Evolutionary conservation across 2,888 invertebrate species (phyloP), one percentile per base, ranked within the genome.

Genomic region (Lordiphosa andalusiaca): DNA sequence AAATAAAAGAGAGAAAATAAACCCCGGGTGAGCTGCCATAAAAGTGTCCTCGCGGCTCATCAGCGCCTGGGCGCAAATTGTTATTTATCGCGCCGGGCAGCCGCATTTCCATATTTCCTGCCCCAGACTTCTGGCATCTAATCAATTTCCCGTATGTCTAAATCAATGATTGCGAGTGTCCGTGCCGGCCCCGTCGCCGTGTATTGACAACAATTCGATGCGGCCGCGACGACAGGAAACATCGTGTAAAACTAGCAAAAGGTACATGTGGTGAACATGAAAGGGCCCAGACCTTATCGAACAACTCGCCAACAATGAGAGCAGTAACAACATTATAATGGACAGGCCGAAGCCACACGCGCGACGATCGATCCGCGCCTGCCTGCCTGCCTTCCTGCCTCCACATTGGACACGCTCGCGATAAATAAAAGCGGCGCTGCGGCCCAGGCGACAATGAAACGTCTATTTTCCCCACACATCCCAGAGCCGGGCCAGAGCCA

Each of bases 151-250:
- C 60, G 67, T 54, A 84, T 78, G 84, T 84, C 86, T 84, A 86
- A 86, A 86, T 84, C 85, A 84, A 84, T 85, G 84, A 84, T 84
- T 84, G 71, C 68, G 71, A 70, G 69, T 81, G 82, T 81, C 82
- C 63, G 56, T 16, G 23, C 13, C 48, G 63, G 40, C 55, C 16
- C 19, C 33, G 36, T 25, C n/a, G 2, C 50, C n/a, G 13, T 36
- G 84, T 88, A 88, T 89, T 88, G 88, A 84, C 86, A 85, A 88
- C 86, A 87, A 88, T 88, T 88, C 89, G 87, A 88, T 88, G 85
- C 81, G 86, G 81, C 84, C 86, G 87, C 88, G 88, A 86, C 84
- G 89, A 89, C 89, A 88, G 89, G 88, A 88, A 88, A 88, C 88
- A 89, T 87, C 87, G 86, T 89, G 88, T 88, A 87, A 86, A 88